phyloP scores from a whole-genome alignment of 2,888 invertebrate genomes.

The Tholera decimalis region DNA sequence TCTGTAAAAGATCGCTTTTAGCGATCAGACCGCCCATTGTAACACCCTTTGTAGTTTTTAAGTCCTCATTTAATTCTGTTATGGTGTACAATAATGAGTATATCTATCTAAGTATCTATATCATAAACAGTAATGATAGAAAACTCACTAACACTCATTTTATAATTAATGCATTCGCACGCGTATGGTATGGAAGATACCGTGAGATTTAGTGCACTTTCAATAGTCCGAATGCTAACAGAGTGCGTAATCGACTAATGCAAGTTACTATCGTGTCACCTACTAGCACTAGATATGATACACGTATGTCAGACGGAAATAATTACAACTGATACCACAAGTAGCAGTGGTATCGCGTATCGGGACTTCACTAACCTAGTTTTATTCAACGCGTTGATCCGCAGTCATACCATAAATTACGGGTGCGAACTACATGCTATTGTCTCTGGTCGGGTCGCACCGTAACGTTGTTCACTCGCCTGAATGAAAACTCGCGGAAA shows the following conservation, averaged over 20 bases:
- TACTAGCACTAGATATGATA: slow-evolving; percentile 36
- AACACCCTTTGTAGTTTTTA: too few species aligned
- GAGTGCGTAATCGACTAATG: slow-evolving; percentile 50
- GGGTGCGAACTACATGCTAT: slow-evolving; percentile 39
- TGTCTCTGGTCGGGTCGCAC: slow-evolving; percentile 43
- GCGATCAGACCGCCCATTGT: too few species aligned
- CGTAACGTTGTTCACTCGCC: slow-evolving; percentile 25
- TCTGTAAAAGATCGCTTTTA: too few species aligned
- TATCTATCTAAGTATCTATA: too few species aligned
- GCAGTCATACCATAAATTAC: slow-evolving; percentile 34
- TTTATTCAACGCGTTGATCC: slow-evolving; percentile 48
- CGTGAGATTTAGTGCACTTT: slow-evolving; percentile 44
- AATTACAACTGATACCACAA: slow-evolving; percentile 56
- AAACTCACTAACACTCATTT: background rate
- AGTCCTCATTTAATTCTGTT: too few species aligned
- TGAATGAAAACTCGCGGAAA: slow-evolving; percentile 12
- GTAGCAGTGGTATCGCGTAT: slow-evolving; percentile 51
- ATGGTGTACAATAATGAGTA: too few species aligned
- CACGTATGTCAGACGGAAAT: slow-evolving; percentile 56
- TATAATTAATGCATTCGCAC: slow-evolving; percentile 48
- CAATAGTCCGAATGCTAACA: slow-evolving; percentile 14
- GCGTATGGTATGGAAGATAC: slow-evolving; percentile 12
- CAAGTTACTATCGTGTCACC: slow-evolving; percentile 45
- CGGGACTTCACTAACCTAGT: slow-evolving; percentile 59
- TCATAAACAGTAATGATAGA: background rate